Conservation (phyloP, 2,113 vertebrate species). For the Xyrauchen texanus region DNA sequence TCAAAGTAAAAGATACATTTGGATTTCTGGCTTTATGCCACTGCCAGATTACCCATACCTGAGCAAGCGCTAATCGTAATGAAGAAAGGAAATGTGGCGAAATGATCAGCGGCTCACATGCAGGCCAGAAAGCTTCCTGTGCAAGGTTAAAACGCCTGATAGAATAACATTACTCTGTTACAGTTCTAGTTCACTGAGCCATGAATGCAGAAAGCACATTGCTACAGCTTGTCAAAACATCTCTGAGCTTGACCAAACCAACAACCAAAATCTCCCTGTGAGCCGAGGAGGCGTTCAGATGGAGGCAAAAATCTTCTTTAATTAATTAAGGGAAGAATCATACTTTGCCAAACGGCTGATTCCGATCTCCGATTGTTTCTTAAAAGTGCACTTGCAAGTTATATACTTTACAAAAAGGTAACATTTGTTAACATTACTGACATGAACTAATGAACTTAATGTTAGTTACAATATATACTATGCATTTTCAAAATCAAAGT, state of each 20-base stretch:
- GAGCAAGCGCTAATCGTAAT: neutral
- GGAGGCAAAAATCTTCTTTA: neutral
- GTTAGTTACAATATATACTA: too few species aligned
- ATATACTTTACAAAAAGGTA: too few species aligned
- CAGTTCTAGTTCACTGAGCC: constrained; percentile 21
- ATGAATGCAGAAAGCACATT: constrained; percentile 1
- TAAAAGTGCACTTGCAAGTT: too few species aligned
- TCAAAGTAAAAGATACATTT: neutral
- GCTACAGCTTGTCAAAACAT: constrained; percentile 19
- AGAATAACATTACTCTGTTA: constrained; percentile 23
- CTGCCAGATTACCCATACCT: neutral
- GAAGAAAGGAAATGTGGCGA: neutral
- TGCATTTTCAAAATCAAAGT: too few species aligned
- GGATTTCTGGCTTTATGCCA: neutral
- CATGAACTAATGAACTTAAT: too few species aligned
- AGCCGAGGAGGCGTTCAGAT: neutral
- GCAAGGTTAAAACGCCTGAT: neutral
- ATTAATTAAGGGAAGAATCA: too few species aligned
- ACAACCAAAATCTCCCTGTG: constrained; percentile 14
- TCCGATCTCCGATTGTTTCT: too few species aligned
- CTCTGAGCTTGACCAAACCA: constrained; percentile 18
- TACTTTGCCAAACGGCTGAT: too few species aligned
- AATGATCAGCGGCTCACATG: neutral
- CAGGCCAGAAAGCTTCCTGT: neutral
- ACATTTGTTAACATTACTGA: too few species aligned